phyloP scores from a whole-genome alignment of 2,797 vertebrate species.

The Sebastes nivosus region DNA sequence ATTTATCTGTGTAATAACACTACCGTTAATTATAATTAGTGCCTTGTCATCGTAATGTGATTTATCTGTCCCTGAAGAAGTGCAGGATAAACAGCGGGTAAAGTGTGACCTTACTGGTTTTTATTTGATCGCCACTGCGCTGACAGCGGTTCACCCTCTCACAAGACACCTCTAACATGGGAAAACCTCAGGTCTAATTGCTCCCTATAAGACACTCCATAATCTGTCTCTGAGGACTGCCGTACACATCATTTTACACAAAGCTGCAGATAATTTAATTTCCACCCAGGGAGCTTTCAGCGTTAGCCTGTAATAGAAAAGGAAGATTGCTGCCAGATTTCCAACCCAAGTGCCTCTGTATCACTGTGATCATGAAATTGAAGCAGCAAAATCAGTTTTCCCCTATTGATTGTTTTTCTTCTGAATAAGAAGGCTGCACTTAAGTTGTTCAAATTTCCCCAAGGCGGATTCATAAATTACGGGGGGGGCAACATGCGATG shows the following conservation, averaged over 20 bases:
- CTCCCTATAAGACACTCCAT: conserved; percentile 70
- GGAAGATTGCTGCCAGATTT: conserved; percentile 66
- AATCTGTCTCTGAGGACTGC: conserved; percentile 70
- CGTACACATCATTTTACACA: conserved; percentile 74
- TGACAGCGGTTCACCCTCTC: conserved; percentile 56
- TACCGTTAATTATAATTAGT: conserved; percentile 69
- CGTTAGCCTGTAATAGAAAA: conserved; percentile 69
- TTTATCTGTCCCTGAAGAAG: conserved; percentile 69
- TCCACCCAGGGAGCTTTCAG: conserved; percentile 66
- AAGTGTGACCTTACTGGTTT: conserved; percentile 61
- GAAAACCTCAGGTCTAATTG: conserved; percentile 77
- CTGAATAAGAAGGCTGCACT: conserved; percentile 18
- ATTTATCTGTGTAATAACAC: conserved; percentile 72
- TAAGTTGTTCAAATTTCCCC: conserved; percentile 18
- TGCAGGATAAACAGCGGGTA: conserved; percentile 49
- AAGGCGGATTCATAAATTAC: conserved; percentile 1
- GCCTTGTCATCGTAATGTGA: conserved; percentile 55
- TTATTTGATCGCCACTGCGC: conserved; percentile 68
- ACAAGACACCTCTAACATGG: conserved; percentile 69
- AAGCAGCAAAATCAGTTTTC: conserved; percentile 39
- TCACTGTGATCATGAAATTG: conserved; percentile 48
- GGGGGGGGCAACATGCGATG: not conserved
- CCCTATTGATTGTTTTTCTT: conserved; percentile 35
- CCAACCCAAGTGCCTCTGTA: conserved; percentile 43
- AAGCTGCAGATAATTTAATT: conserved; percentile 79